These are phyloP conservation scores for Microtus agrestis DNA, from an alignment of 2,797 vertebrate species.

Conservation along the genomic window DNA sequence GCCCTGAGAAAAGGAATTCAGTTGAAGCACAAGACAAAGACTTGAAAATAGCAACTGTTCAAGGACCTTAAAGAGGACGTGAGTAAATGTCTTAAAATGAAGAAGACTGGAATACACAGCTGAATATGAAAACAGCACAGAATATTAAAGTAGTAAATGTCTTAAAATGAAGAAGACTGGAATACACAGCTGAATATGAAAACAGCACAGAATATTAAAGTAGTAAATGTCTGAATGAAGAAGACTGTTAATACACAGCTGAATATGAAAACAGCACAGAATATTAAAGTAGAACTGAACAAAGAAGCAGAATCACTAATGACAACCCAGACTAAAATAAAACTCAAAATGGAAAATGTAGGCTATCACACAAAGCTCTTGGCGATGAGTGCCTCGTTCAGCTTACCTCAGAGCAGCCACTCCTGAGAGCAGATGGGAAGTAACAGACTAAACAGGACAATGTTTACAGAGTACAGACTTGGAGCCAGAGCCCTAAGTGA, in stretches of 20 bases:
- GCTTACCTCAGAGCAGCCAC: background rate
- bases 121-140: background rate
- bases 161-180: too few relatives aligned
- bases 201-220: background rate
- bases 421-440: background rate
- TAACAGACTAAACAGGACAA: background rate
- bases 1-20: background rate
- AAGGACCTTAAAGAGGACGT: background rate
- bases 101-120: too few relatives aligned
- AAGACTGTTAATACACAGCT: too few relatives aligned
- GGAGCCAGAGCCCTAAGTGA: background rate
- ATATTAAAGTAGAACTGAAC: background rate
- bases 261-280: background rate
- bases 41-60: background rate
- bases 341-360: background rate
- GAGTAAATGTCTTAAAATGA: background rate
- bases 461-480: background rate
- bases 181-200: background rate
- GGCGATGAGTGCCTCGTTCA: background rate
- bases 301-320: background rate
- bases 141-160: background rate
- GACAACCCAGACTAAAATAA: background rate
- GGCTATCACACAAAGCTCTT: background rate
- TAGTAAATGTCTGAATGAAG: background rate
- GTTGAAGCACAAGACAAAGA: background rate